Conservation (phyloP, 2,113 vertebrate genomes). For the Ophiodon elongatus region DNA sequence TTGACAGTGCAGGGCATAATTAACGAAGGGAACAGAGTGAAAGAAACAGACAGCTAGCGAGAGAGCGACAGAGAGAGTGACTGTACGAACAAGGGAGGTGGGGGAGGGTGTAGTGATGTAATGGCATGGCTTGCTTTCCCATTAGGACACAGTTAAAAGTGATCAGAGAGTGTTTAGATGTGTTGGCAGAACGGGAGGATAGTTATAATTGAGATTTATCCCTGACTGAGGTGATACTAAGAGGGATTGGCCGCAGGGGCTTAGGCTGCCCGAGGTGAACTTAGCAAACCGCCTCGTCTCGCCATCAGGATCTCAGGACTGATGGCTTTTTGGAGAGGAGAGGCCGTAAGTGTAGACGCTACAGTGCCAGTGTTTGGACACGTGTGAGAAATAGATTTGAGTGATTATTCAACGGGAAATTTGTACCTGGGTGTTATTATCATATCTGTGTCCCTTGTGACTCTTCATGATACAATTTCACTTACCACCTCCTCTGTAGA, state of each 20-base stretch:
- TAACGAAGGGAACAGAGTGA: slow-evolving; percentile 50
- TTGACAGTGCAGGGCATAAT: slow-evolving; percentile 58
- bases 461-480: neutral
- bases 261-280: slow-evolving; percentile 67
- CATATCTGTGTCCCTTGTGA: neutral
- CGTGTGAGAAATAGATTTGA: neutral
- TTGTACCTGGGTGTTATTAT: neutral
- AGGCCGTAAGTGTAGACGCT: neutral
- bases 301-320: slow-evolving; percentile 32
- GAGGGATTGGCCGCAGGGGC: slow-evolving; percentile 66
- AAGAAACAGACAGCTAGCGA: slow-evolving; percentile 28
- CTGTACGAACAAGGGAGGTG: slow-evolving; percentile 29
- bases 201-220: slow-evolving; percentile 81
- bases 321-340: slow-evolving; percentile 10
- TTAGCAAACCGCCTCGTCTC: slow-evolving; percentile 40
- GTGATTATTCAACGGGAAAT: neutral
- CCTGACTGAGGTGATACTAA: slow-evolving; percentile 68
- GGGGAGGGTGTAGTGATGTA: slow-evolving; percentile 65
- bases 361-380: neutral
- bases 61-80: slow-evolving; percentile 40
- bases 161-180: slow-evolving; percentile 74
- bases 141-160: slow-evolving; percentile 74
- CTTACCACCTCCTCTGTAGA: neutral
- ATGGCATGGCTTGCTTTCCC: slow-evolving; percentile 66
- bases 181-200: slow-evolving; percentile 71